Percentiles rank a stretch among this genome's conserved stretches.
Conservation (phyloP, 35 echinoderm and acorn worm genomes). For the Ophiothrix spiculata region DNA sequence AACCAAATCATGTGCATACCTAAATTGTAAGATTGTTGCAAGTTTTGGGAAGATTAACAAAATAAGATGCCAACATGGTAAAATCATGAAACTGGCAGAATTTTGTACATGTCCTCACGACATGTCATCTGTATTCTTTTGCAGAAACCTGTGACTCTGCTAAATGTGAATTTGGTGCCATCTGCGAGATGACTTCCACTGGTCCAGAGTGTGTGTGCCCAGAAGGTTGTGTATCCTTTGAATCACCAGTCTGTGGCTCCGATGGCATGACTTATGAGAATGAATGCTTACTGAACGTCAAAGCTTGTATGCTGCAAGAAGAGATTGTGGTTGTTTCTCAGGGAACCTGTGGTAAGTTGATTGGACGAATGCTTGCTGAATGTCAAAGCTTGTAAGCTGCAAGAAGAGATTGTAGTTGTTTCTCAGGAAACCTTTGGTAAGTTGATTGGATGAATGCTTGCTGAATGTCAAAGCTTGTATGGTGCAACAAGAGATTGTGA, state of each 20-base stretch:
- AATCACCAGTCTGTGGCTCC: constrained; percentile 74
- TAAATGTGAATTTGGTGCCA: constrained; percentile 50
- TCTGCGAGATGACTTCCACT: constrained; percentile 52
- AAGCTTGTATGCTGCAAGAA: constrained; percentile 16
- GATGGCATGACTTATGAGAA: constrained; percentile 72
- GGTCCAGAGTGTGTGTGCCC: constrained; percentile 62
- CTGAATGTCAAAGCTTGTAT: no score
- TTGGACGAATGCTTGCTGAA: constrained; percentile 69
- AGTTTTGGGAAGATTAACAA: no score
- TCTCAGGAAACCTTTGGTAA: constrained; percentile 79
- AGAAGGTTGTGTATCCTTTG: constrained; percentile 49
- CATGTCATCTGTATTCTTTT: no score
- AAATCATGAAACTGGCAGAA: no score
- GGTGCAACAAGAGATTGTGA: no score
- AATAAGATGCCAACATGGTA: no score
- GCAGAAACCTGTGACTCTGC: constrained; percentile 65
- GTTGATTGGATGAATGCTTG: no score
- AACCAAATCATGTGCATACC: no score
- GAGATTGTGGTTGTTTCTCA: constrained; percentile 62
- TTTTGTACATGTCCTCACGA: no score
- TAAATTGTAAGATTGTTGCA: no score
- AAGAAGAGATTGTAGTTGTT: constrained; percentile 46
- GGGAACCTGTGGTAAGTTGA: constrained; percentile 75
- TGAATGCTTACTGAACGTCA: constrained; percentile 59
- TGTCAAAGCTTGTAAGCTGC: constrained; percentile 25